Percentiles rank a stretch among this genome's conserved stretches.
Evolutionary conservation across 30 jellyfish, hydroid and myxozoan species (phyloP).

Genomic region (Pseudorhiza aurosa): DNA sequence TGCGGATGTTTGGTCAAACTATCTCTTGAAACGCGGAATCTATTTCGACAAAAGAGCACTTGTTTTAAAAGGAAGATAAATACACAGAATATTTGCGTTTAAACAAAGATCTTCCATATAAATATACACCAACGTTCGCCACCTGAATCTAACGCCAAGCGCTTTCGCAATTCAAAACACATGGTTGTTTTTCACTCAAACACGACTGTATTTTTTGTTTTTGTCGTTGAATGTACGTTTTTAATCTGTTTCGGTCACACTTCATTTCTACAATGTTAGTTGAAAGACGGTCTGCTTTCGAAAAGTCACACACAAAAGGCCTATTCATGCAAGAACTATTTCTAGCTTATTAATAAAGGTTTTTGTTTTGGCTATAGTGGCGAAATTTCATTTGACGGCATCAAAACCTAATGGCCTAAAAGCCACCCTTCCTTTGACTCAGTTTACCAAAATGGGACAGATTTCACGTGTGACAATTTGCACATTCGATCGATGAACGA

Average conservation of each 20-base stretch:
- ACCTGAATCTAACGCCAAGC: constrained; percentile 7
- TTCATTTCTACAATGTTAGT: neutral
- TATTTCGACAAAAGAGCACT: too few species aligned
- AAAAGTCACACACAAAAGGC: neutral
- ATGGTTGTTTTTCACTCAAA: neutral
- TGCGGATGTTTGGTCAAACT: too few species aligned
- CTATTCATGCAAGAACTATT: neutral
- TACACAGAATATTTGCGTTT: too few species aligned
- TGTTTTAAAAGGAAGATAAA: too few species aligned
- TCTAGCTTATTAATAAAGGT: neutral
- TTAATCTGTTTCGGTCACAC: neutral
- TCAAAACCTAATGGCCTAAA: neutral
- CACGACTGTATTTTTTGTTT: neutral
- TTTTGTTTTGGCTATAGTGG: neutral
- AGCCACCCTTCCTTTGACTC: too few species aligned
- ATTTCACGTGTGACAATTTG: too few species aligned
- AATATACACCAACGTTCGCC: too few species aligned
- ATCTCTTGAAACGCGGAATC: too few species aligned
- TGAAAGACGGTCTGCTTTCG: neutral
- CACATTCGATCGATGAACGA: too few species aligned
- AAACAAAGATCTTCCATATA: too few species aligned
- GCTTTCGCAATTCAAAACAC: neutral
- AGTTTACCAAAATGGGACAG: too few species aligned
- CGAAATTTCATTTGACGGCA: neutral
- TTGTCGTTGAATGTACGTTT: neutral